Conservation (phyloP, 2,113 vertebrate genomes). For the Mionectes macconnelli region DNA sequence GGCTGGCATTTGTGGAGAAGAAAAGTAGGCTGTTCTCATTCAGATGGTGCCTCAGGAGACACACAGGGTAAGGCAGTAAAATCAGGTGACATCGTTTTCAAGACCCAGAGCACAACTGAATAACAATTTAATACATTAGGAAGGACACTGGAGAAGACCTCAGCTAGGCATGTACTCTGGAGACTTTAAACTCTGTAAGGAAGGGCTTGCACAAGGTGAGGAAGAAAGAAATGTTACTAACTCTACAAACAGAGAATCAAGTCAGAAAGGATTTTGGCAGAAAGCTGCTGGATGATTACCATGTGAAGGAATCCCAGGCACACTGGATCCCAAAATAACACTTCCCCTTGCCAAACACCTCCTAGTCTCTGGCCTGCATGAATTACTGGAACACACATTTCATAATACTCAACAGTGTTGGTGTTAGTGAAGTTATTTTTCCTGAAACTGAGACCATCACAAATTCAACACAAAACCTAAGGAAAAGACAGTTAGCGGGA, state of each 20-base stretch:
- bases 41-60: background rate
- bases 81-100: constrained; percentile 30
- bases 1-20: background rate
- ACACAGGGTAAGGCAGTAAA: background rate
- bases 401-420: background rate
- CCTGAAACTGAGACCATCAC: background rate
- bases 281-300: background rate
- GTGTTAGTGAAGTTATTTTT: background rate
- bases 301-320: background rate
- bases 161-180: background rate
- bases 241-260: background rate
- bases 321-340: background rate
- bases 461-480: background rate
- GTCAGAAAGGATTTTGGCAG: background rate
- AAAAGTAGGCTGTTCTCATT: background rate
- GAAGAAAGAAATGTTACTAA: background rate
- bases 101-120: constrained; percentile 52
- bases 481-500: background rate
- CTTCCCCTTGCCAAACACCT: background rate
- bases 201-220: background rate
- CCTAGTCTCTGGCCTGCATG: background rate
- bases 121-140: constrained; percentile 22
- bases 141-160: background rate
- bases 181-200: background rate
- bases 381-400: background rate